Conservation (phyloP, 2,888 invertebrate genomes). For the Synanthedon vespiformis region DNA sequence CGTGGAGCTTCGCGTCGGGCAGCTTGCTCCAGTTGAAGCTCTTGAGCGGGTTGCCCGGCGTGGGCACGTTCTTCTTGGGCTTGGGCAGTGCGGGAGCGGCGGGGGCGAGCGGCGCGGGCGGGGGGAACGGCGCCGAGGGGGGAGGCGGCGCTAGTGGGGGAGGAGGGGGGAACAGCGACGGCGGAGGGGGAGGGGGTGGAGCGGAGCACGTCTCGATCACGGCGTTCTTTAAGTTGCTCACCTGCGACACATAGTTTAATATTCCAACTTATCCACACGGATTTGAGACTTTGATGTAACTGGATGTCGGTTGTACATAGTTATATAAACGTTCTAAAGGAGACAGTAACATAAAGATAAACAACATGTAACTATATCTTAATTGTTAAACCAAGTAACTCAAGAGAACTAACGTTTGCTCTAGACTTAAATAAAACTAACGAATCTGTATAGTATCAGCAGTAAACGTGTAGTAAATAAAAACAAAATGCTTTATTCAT, state of each 20-base stretch:
- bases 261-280: not conserved
- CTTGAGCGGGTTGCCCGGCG: slow-evolving; percentile 91
- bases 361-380: too few species aligned
- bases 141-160: slow-evolving; percentile 72
- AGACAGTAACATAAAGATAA: too few species aligned
- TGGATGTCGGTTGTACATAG: too few species aligned
- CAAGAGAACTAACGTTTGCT: too few species aligned
- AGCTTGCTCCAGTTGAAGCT: slow-evolving; percentile 98
- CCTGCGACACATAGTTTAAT: slow-evolving; percentile 20
- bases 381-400: too few species aligned
- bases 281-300: too few species aligned
- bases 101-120: slow-evolving; percentile 66
- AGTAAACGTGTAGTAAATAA: too few species aligned
- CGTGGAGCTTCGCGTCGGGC: slow-evolving; percentile 89
- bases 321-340: too few species aligned
- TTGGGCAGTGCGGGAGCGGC: slow-evolving; percentile 69
- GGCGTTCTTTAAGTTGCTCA: slow-evolving; percentile 60
- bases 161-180: slow-evolving; percentile 70
- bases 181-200: slow-evolving; percentile 36
- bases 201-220: slow-evolving; percentile 48
- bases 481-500: too few species aligned
- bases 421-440: too few species aligned
- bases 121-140: slow-evolving; percentile 70
- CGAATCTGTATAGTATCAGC: too few species aligned
- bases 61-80: slow-evolving; percentile 89